Evolutionary conservation across 2,888 invertebrate genomes (phyloP).

Genomic region (Zeuzera pyrina): DNA sequence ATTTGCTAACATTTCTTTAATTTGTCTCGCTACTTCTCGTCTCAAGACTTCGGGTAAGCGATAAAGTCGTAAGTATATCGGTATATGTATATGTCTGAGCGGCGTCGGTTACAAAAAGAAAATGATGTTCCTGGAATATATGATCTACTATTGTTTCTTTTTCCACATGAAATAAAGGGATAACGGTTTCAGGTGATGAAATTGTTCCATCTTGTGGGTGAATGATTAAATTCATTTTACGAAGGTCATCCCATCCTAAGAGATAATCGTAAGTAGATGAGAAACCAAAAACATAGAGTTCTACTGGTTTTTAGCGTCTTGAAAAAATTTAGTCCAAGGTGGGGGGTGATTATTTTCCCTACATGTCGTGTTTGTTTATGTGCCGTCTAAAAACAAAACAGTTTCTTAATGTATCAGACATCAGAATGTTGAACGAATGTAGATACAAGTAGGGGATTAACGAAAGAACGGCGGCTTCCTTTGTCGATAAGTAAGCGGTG

Average conservation of each 20-base stretch:
- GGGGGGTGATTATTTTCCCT: not conserved
- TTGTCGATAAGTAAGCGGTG: not conserved
- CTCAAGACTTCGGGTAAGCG: no score
- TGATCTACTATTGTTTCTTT: no score
- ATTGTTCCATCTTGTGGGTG: not conserved
- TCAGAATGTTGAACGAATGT: not conserved
- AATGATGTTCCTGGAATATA: no score
- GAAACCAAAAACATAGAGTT: not conserved
- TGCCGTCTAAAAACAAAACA: not conserved
- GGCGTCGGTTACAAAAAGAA: no score
- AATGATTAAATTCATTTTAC: not conserved
- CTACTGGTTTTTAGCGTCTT: not conserved
- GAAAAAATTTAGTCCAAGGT: not conserved
- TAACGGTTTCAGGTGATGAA: not conserved
- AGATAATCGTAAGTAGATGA: not conserved
- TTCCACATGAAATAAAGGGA: not conserved
- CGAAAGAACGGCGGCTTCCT: not conserved
- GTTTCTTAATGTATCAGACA: not conserved
- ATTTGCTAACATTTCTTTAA: no score
- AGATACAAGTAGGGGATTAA: not conserved
- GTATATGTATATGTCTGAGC: no score
- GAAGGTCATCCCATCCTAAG: not conserved
- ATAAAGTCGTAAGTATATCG: no score
- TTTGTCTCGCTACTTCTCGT: no score
- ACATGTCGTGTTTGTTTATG: not conserved